Base-by-base conservation (phyloP, 2,888 invertebrate species). In the Rhimphoctona megacephalus region DNA sequence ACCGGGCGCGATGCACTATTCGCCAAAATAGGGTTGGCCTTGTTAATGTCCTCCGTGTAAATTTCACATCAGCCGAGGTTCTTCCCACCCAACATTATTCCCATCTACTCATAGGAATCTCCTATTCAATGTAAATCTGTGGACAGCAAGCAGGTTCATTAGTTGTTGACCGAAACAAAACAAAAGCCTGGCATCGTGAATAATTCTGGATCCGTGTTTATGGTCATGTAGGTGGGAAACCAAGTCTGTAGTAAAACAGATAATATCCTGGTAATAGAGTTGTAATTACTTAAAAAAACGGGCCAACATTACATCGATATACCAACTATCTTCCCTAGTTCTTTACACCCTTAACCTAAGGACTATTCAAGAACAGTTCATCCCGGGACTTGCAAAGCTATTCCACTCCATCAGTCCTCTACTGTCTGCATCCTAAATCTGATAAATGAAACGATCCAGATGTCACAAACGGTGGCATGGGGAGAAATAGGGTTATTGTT, bases 41-140 rank as follows among this genome's bases (percentile, higher is more conserved):
- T 79, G 86, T 81, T 81, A 84, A 86, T 86, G 84, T 81, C 64
- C 83, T 77, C 57, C 33, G 43, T 64, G 79, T 81, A 74, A 81
- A 66, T 81, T 78, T 78, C 61, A 66, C 64, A 66, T 17, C 73
- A 54, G 67, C 8, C 30, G 30, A 22, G 67, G 11, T 46, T 74
- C 73, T 72, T 67, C 81, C 73, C 39, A 36, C 49, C 36, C 66
- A 39, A 49, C 52, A 14, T 11, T 36, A n/a, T n/a, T 46, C 57
- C 57, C 36, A 54, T 67, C 30, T 33, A 81, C 76, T 54, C 49
- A 30, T 61, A 39, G 49, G 73, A 43, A 67, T 67, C 54, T 49
- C 78, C 76, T 73, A 79, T 84, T 86, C 30, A 69, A 84, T 81
- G 78, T 69, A 25, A 52, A 39, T n/a, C 33, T 57, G 72, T 61